Evolutionary conservation across 2,888 invertebrate genomes (phyloP), one percentile per base, ranked within the genome.

Genomic region (Acanthoscelides obtectus): DNA sequence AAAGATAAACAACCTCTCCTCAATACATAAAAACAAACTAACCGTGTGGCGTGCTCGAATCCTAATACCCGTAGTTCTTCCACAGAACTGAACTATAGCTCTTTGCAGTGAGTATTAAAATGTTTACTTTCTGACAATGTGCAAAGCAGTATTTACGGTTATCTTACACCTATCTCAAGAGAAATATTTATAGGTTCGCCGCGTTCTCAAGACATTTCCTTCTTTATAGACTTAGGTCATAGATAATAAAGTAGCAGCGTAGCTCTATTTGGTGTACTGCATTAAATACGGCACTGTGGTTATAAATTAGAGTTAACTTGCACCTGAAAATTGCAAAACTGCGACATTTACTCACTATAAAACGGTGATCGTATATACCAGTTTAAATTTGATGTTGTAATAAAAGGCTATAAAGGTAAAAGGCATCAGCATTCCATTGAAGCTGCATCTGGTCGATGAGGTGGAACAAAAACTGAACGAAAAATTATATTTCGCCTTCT

Each of bases 311-410:
- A 21, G 69, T 71, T 69, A 71, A 69, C 69, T 67, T 67, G 27
- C 69, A 71, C 69, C 69, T 69, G 69, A 71, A 71, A 69, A 71
- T 69, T 69, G 69, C 69, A 67, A 71, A 12, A 12, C 45, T 71
- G 66, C 69, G 71, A 71, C 71, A 67, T 71, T 71, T 71, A 71
- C 69, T 69, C 69, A 71, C 71, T 69, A 71, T 71, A 71, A 71
- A 71, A 69, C 69, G 66, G 64, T 20, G 69, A 66, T 71, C 71
- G 67, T 71, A 71, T 71, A 71, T 71, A 45, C 17, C 17, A n/a
- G n/a, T n/a, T n/a, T n/a, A n/a, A n/a, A n/a, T n/a, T n/a, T 1
- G 45, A 12, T 45, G 8, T 17, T 3, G 12, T 12, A 45, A 1
- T 45, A 6, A 12, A 45, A 4, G 17, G 45, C 12, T 17, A 45